Evolutionary conservation across 2,797 vertebrate species (phyloP).

Genomic region (Clamator glandarius): DNA sequence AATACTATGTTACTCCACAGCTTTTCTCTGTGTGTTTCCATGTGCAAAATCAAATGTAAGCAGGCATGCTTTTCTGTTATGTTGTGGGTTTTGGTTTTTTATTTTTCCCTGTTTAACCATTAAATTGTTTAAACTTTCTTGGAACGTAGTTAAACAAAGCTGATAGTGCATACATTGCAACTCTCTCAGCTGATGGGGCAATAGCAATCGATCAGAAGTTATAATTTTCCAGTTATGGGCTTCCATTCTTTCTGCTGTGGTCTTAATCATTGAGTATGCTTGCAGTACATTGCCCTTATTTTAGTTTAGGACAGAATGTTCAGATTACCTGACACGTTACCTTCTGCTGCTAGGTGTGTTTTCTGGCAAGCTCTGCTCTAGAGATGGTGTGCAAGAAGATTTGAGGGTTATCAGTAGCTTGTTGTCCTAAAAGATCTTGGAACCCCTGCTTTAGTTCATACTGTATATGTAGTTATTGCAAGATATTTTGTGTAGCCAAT

Average conservation of each 20-base stretch:
- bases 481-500: not conserved
- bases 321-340: not conserved
- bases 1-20: not conserved
- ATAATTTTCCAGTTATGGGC: not conserved
- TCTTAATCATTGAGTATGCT: not conserved
- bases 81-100: too few relatives aligned
- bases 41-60: not conserved
- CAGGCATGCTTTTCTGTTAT: not conserved
- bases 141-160: constrained; percentile 50
- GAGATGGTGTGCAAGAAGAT: not conserved
- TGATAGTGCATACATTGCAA: constrained; percentile 4
- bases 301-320: constrained; percentile 9
- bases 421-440: not conserved
- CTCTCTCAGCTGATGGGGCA: constrained; percentile 20
- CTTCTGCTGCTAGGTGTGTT: not conserved
- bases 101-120: constrained; percentile 25
- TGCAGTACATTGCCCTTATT: not conserved
- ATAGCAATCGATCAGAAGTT: constrained; percentile 28
- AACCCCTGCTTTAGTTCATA: not conserved
- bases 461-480: not conserved
- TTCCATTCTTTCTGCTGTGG: not conserved
- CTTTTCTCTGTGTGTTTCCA: not conserved
- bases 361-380: not conserved
- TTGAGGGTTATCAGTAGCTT: not conserved
- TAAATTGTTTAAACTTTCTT: constrained; percentile 49